Evolutionary conservation across 2,113 vertebrate genomes (phyloP), one percentile per base, ranked within the genome.

Genomic region (Orycteropus afer): DNA sequence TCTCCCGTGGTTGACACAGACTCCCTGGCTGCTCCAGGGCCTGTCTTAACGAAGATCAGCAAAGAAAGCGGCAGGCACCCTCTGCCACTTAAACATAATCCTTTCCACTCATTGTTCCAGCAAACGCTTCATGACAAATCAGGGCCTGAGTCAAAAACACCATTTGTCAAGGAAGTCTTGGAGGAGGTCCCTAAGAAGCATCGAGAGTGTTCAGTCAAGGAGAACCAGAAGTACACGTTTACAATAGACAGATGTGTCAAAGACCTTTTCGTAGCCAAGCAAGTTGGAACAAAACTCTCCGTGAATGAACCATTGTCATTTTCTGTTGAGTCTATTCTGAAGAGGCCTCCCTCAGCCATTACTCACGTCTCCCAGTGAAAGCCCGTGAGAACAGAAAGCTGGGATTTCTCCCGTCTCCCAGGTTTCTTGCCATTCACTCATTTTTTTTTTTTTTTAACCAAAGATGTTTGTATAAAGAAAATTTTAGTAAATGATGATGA

Each of bases 281-380:
- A 99, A 49, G 95, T 98, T 71, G 98, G 99, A 92, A 98, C 98
- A 95, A 99, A 99, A 98, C 98, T 99, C 97, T 97, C 98, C 0
- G 42, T 98, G 80, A 94, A 97, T 32, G 99, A 99, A 88, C 98
- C 99, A 0, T 96, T 99, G 97, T 99, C 99, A 2, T 99, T 99
- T 98, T 99, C 99, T 1, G 99, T 99, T 95, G 99, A 99, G 92
- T 99, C 99, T 96, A 99, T 99, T 90, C 99, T 99, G 94, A 99
- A 99, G 92, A 97, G 99, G 93, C 99, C 99, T 23, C 98, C 99
- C 1, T 98, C 98, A 45, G 98, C 98, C 65, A 94, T 99, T 97
- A 98, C 98, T 95, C 98, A 98, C 90, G 97, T 99, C 55, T 99
- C 98, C 95, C 99, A 99, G 57, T 99, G 92, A 97, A 94, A 20